Evolutionary conservation across 2,797 vertebrate species (phyloP), one percentile per base, ranked within the genome.

Genomic region (Mareca strepera): DNA sequence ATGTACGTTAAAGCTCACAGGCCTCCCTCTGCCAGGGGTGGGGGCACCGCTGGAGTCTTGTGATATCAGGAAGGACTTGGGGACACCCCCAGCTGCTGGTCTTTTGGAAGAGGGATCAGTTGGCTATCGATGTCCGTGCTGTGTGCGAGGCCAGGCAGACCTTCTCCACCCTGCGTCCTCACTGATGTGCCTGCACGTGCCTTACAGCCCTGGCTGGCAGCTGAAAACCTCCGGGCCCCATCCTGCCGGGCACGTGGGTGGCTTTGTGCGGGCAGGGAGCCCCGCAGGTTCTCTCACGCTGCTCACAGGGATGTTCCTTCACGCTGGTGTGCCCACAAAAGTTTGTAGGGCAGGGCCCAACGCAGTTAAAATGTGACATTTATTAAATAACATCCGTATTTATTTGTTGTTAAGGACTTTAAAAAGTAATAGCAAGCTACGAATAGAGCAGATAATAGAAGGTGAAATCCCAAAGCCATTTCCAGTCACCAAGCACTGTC

Each of bases 241-340:
- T 91, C 26, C 66, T 59, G 66, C 29, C 37, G 2, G 9, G 66
- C 53, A 53, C 39, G 33, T n/a, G 58, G 56, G 60, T 35, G 23
- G n/a, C 50, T 83, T 83, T 31, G 6, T 0, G 0, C 0, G 0
- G 50, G 29, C 53, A 46, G 44, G 63, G 29, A 29, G 60, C 59
- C 46, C 22, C 0, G 0, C 60, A 76, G 59, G 28, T 46, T 17
- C 74, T 56, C 13, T 67, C 26, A 12, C 0, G 5, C 46, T 73
- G 35, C 59, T 74, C 2, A 0, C 17, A 1, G 41, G 72, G 41
- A 13, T 0, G 0, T 43, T 55, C 20, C 6, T 68, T 73, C 59
- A 3, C 31, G 5, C 23, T 67, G 80, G 58, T 12, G 1, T n/a
- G 28, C 31, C 74, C 62, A 67, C 78, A 69, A 58, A 80, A 53